Evolutionary conservation across 2,797 vertebrate genomes (phyloP).

Genomic region (Eupleurogrammus muticus): DNA sequence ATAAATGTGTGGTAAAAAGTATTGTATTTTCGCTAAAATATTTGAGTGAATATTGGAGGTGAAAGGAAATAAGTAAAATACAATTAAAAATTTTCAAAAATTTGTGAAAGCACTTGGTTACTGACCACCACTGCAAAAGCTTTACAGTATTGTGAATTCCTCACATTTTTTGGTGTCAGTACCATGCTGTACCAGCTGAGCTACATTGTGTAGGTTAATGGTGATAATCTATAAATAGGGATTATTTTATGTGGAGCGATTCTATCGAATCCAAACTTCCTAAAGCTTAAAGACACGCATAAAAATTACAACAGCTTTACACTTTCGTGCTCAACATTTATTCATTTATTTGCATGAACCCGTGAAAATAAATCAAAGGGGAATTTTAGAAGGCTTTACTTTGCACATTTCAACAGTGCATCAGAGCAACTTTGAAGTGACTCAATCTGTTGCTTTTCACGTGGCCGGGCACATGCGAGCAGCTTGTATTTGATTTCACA

Average conservation of each 20-base stretch:
- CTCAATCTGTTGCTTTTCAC: conserved; percentile 76
- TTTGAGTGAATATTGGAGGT: not conserved
- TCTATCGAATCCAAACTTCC: not conserved
- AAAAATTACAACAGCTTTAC: not conserved
- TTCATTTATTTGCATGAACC: not conserved
- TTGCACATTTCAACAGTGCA: not conserved
- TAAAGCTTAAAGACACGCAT: not conserved
- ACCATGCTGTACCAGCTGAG: conserved; percentile 14
- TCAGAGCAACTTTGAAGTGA: conserved; percentile 66
- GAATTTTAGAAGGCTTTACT: conserved; percentile 2
- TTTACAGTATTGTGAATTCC: conserved; percentile 7
- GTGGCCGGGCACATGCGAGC: conserved; percentile 44
- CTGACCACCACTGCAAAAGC: not conserved
- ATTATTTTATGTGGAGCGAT: not conserved
- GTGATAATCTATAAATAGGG: not conserved
- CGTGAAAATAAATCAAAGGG: conserved; percentile 20
- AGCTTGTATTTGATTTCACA: conserved; percentile 86
- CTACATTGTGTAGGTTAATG: not conserved
- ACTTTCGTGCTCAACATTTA: not conserved
- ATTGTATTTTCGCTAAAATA: not conserved
- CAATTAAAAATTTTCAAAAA: not conserved
- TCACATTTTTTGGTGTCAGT: not conserved
- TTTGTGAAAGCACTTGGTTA: not conserved
- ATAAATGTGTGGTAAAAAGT: not conserved
- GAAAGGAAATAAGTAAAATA: not conserved